These are phyloP conservation scores for Podilymbus podiceps DNA, from an alignment of 2,113 vertebrate genomes.

Conservation along the genomic window DNA sequence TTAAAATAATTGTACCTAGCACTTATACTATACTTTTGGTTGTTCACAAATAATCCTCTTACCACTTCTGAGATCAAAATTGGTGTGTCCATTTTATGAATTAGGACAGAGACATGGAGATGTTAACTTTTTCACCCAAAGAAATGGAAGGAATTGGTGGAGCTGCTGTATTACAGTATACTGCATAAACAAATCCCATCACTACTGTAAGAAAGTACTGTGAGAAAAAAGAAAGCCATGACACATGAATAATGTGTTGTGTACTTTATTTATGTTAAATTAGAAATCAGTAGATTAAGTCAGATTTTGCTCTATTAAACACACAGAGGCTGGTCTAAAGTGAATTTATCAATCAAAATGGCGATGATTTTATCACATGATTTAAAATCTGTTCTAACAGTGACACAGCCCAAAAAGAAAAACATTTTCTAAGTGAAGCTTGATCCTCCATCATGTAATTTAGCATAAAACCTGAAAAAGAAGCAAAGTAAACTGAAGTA, in stretches of 20 bases:
- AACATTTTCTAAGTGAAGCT: neutral
- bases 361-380: neutral
- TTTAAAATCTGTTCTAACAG: neutral
- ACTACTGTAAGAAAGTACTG: neutral
- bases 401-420: neutral
- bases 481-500: conserved; percentile 48
- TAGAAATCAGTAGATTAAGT: neutral
- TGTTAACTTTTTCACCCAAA: neutral
- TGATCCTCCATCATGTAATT: conserved; percentile 22
- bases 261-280: neutral
- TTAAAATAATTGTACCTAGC: conserved; percentile 26
- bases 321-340: neutral
- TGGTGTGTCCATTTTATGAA: neutral
- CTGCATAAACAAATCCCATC: neutral
- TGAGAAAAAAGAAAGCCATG: neutral
- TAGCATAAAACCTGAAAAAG: conserved; percentile 33
- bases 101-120: neutral
- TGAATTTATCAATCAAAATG: neutral
- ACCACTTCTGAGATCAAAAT: neutral
- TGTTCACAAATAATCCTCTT: conserved; percentile 8
- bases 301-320: neutral
- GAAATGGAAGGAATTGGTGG: neutral
- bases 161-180: neutral
- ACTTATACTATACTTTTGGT: neutral
- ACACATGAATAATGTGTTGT: neutral